Evolutionary conservation across 2,113 vertebrate species (phyloP).

Genomic region (Kryptolebias marmoratus): DNA sequence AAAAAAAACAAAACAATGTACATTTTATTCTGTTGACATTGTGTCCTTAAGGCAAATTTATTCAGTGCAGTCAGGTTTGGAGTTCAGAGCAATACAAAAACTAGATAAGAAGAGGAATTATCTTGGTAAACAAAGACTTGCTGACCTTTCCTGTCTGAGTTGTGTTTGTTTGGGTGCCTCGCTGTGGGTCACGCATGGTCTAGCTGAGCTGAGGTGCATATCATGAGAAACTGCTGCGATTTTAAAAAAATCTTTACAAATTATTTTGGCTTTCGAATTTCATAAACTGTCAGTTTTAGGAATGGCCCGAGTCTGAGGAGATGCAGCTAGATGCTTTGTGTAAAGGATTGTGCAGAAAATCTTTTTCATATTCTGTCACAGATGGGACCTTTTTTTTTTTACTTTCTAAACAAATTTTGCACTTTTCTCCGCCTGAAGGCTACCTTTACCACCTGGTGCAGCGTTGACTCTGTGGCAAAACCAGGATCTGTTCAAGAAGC

Average conservation of each 20-base stretch:
- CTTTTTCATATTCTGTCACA: no score
- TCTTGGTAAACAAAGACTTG: constrained; percentile 33
- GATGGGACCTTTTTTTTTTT: no score
- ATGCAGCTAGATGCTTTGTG: neutral
- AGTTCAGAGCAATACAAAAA: neutral
- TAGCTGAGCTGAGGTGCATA: neutral
- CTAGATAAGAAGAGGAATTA: constrained; percentile 24
- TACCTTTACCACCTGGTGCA: constrained; percentile 92
- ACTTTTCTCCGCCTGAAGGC: constrained; percentile 53
- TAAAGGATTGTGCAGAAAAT: no score
- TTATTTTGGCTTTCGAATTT: neutral
- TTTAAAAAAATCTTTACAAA: neutral
- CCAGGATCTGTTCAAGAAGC: constrained; percentile 84
- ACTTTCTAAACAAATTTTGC: neutral
- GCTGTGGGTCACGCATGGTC: constrained; percentile 1
- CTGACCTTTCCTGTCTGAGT: neutral
- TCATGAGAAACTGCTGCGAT: neutral
- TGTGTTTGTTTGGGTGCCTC: constrained; percentile 10
- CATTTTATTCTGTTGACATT: no score
- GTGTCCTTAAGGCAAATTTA: neutral
- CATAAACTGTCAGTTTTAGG: neutral
- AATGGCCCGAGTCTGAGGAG: neutral
- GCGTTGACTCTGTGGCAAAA: constrained; percentile 95
- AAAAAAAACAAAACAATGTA: no score
- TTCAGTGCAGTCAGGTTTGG: neutral